Base-by-base conservation (phyloP, 1,140 invertebrate species). In the Drosophila micromelanica region DNA sequence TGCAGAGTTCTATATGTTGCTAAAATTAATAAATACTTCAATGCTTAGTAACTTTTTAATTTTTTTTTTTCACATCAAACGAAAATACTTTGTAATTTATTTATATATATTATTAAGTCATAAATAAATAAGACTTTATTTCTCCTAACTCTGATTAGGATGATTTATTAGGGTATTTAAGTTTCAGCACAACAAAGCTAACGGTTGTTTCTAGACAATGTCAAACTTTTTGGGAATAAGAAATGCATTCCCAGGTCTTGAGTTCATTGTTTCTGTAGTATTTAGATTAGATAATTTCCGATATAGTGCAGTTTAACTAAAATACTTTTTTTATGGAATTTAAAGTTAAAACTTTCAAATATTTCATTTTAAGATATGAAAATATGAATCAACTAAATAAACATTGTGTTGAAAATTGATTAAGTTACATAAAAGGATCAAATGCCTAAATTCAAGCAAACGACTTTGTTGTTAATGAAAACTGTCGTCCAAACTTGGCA, bases 391-490 rank as follows among this genome's bases (percentile, higher is more conserved):
- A 17, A 20, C 11, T 52, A 12, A 37, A 35, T n/a, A 23, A 3
- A 23, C 2, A 23, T 27, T 6, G 27, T 27, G 5, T 27, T 27
- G 6, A 9, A 37, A 13, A 52, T 13, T 13, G 23, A 2, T 30
- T 8, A 32, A 15, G 6, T 9, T 17, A 30, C 23, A 49, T 30
- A 9, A 17, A 15, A 13, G 11, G 13, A 52, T 37, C 8, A 43
- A 43, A 42, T 43, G 40, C 5, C 27, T 30, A 15, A 30, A 30
- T 59, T 59, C 17, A 6, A 49, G 4, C 45, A 61, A 48, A 49
- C 54, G 13, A 38, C 7, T 30, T 2, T 38, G 13, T 35, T 42
- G 60, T 71, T 57, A 64, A 64, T 72, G 54, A 72, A 52, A 52
- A 42, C 43, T 27, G 46, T 12, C 37, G 35, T 32, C 54, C 62